Percentiles rank a stretch among this genome's conserved stretches.
phyloP scores from a whole-genome alignment of 2,113 vertebrate species.

The Corydoras maculifer region DNA sequence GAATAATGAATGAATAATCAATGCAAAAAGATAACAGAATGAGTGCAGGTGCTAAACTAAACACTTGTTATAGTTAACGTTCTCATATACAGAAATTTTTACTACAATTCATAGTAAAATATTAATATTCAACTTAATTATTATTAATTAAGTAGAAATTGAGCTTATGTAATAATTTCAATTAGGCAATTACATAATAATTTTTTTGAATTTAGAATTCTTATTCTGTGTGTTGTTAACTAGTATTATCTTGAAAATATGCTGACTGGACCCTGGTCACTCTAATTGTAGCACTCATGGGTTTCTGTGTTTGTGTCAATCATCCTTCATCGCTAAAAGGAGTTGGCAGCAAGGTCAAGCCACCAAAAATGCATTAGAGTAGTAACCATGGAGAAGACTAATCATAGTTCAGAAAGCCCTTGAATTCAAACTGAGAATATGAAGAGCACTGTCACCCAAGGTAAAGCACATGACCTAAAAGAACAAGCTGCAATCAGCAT shows the following conservation, averaged over 20 bases:
- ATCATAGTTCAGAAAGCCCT: slow-evolving; percentile 21
- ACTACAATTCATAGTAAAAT: no score
- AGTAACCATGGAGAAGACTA: slow-evolving; percentile 32
- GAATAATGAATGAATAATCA: no score
- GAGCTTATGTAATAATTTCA: no score
- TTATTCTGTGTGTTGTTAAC: neutral
- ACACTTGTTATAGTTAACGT: no score
- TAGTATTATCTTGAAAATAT: neutral
- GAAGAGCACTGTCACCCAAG: slow-evolving; percentile 7
- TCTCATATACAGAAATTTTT: no score
- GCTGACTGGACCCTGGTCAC: slow-evolving; percentile 12
- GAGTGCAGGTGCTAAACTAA: no score
- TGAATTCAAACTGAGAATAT: slow-evolving; percentile 19
- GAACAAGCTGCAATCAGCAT: slow-evolving; percentile 14
- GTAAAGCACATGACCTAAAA: slow-evolving; percentile 4
- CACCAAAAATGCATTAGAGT: slow-evolving; percentile 31
- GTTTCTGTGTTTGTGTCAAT: slow-evolving; percentile 30
- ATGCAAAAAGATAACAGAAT: no score
- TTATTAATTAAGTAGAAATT: no score
- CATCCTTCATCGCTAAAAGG: slow-evolving; percentile 14
- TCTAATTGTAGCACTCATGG: slow-evolving; percentile 13
- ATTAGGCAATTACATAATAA: no score
- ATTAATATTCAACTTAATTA: no score
- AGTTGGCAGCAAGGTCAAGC: slow-evolving; percentile 25
- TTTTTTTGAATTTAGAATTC: no score